Evolutionary conservation across 2,113 vertebrate genomes (phyloP).

Genomic region (Baryphthengus martii): DNA sequence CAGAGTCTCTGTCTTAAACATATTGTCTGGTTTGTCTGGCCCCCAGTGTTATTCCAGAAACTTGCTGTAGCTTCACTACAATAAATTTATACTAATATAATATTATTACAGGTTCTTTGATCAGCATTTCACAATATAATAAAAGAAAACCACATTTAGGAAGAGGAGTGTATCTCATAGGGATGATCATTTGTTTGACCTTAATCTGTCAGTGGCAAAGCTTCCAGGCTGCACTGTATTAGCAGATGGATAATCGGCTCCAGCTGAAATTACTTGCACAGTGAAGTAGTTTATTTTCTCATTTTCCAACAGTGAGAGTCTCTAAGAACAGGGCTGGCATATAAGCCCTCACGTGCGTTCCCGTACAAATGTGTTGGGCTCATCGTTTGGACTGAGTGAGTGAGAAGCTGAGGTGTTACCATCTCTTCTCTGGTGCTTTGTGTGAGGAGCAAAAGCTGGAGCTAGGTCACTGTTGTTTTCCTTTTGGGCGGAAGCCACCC

Average conservation of each 20-base stretch:
- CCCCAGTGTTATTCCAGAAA: neutral
- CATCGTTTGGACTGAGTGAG: neutral
- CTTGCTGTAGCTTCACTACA: neutral
- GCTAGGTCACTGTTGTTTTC: neutral
- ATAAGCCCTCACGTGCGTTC: neutral
- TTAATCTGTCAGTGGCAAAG: slow-evolving; percentile 66
- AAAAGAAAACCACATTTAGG: neutral
- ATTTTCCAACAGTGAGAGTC: slow-evolving; percentile 28
- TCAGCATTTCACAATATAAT: neutral
- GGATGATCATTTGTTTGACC: slow-evolving; percentile 41
- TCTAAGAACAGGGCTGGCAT: neutral
- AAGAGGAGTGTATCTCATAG: neutral
- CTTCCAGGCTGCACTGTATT: slow-evolving; percentile 49
- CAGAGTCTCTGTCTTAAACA: neutral
- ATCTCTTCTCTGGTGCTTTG: neutral
- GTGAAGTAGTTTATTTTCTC: slow-evolving; percentile 60
- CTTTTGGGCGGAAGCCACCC: neutral
- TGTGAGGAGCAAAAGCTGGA: neutral
- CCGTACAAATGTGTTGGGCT: neutral
- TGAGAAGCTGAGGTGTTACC: neutral
- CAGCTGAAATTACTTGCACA: slow-evolving; percentile 65
- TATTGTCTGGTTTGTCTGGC: neutral
- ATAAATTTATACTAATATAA: neutral
- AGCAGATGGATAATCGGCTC: slow-evolving; percentile 73
- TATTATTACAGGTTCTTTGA: neutral